A percentile compares a stretch with the other conserved stretches of the same genome.
Evolutionary conservation across 2,888 invertebrate genomes (phyloP).

Genomic region (Epinotia nisella): DNA sequence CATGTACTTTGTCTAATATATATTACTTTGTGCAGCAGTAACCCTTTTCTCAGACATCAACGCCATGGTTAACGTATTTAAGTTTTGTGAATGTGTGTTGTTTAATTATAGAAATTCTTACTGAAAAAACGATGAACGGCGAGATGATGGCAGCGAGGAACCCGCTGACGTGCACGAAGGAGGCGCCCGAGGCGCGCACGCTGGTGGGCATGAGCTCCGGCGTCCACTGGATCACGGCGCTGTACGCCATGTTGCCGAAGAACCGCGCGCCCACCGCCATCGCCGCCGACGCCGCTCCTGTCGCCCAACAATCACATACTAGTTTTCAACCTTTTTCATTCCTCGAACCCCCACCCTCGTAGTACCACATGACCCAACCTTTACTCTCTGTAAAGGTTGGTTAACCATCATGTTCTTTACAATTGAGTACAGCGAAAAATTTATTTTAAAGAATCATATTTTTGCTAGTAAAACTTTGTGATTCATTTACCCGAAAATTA

Average conservation of each 20-base stretch:
- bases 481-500: too few relatives aligned
- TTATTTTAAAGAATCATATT: too few relatives aligned
- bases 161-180: constrained; percentile 63
- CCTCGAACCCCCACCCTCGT: too few relatives aligned
- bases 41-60: too few relatives aligned
- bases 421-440: too few relatives aligned
- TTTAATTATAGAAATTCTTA: constrained; percentile 48
- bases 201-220: constrained; percentile 66
- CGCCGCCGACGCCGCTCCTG: constrained; percentile 61
- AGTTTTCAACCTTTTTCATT: background rate
- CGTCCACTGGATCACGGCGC: constrained; percentile 62
- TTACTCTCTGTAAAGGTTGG: too few relatives aligned
- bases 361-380: too few relatives aligned
- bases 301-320: background rate
- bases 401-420: too few relatives aligned
- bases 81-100: background rate
- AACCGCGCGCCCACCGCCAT: constrained; percentile 64
- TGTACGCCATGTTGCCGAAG: constrained; percentile 66
- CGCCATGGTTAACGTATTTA: too few relatives aligned
- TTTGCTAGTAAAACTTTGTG: too few relatives aligned
- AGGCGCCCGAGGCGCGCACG: constrained; percentile 63
- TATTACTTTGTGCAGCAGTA: too few relatives aligned
- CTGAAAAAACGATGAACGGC: constrained; percentile 68
- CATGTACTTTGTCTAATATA: too few relatives aligned
- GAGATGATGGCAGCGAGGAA: constrained; percentile 61